Evolutionary conservation across 2,888 invertebrate species (phyloP).

Genomic region (Flexamia atlantica): DNA sequence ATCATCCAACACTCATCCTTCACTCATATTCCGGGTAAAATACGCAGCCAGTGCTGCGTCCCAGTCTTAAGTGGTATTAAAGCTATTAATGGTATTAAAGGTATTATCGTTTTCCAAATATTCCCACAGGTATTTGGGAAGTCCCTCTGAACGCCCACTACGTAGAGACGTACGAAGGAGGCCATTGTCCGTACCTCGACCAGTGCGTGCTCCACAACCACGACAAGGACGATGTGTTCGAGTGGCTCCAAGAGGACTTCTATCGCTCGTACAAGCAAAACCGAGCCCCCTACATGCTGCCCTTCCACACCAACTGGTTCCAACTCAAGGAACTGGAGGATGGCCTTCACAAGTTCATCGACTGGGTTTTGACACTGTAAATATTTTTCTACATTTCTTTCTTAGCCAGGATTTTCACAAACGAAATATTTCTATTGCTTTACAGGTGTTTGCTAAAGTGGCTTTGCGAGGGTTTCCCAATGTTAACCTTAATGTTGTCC

Average conservation of each 20-base stretch:
- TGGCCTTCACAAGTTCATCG: conserved; percentile 91
- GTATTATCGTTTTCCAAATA: too few relatives aligned
- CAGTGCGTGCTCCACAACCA: conserved; percentile 95
- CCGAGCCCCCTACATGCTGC: conserved; percentile 95
- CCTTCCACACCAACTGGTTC: conserved; percentile 98
- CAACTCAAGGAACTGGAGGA: conserved; percentile 89
- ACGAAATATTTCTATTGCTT: too few relatives aligned
- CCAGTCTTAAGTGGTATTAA: too few relatives aligned
- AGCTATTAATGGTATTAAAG: too few relatives aligned
- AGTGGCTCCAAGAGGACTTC: conserved; percentile 95
- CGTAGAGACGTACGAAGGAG: conserved; percentile 92
- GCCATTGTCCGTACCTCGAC: conserved; percentile 94
- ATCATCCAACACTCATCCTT: too few relatives aligned
- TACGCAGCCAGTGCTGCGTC: too few relatives aligned
- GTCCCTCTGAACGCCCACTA: conserved; percentile 94
- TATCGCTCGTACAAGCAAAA: conserved; percentile 79
- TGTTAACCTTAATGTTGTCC: too few relatives aligned
- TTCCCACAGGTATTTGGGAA: conserved; percentile 88
- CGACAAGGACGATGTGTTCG: conserved; percentile 87
- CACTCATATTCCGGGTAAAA: too few relatives aligned
- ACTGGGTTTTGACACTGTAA: conserved; percentile 79
- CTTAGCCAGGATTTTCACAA: too few relatives aligned
- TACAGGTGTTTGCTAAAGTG: too few relatives aligned
- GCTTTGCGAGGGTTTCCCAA: too few relatives aligned
- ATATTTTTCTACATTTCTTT: too few relatives aligned